phyloP scores from a whole-genome alignment of 53 echinoderm and acorn worm genomes.

The Actinopyga echinites region DNA sequence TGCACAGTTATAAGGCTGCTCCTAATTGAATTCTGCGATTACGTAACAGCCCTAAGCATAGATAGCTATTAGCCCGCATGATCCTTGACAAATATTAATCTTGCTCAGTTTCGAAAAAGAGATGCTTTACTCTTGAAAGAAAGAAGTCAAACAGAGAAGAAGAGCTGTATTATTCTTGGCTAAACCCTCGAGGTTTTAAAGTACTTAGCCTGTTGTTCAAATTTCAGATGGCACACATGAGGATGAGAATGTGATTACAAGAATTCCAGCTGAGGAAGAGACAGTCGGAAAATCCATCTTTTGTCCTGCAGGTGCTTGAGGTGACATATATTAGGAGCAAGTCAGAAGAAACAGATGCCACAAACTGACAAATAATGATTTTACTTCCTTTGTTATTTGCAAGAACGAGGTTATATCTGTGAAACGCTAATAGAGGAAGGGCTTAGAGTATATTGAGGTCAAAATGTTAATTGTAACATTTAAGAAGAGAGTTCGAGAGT shows the following conservation, averaged over 20 bases:
- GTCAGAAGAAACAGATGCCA: slow-evolving; percentile 1
- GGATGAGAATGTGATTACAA: slow-evolving; percentile 15
- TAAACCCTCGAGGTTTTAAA: slow-evolving; percentile 24
- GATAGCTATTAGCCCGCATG: slow-evolving; percentile 3
- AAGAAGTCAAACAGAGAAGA: neutral
- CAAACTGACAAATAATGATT: slow-evolving; percentile 17
- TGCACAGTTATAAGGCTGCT: slow-evolving; percentile 2
- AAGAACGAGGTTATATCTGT: slow-evolving; percentile 5
- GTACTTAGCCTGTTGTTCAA: slow-evolving; percentile 1
- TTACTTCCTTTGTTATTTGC: neutral
- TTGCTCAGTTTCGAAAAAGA: neutral
- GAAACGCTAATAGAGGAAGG: neutral
- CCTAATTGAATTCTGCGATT: slow-evolving; percentile 12
- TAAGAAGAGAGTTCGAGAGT: neutral
- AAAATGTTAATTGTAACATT: slow-evolving; percentile 6
- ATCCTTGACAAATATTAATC: slow-evolving; percentile 5
- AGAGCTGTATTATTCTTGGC: slow-evolving; percentile 19
- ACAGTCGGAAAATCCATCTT: neutral
- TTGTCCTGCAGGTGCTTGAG: neutral
- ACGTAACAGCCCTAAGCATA: slow-evolving; percentile 20
- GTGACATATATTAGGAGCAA: neutral
- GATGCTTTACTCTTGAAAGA: neutral
- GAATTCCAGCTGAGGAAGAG: slow-evolving; percentile 10
- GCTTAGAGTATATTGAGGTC: neutral
- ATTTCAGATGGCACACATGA: slow-evolving; percentile 8